Base-by-base conservation (phyloP, 37 sponge, comb jelly and placozoan species). In the Haliclona indistincta region DNA sequence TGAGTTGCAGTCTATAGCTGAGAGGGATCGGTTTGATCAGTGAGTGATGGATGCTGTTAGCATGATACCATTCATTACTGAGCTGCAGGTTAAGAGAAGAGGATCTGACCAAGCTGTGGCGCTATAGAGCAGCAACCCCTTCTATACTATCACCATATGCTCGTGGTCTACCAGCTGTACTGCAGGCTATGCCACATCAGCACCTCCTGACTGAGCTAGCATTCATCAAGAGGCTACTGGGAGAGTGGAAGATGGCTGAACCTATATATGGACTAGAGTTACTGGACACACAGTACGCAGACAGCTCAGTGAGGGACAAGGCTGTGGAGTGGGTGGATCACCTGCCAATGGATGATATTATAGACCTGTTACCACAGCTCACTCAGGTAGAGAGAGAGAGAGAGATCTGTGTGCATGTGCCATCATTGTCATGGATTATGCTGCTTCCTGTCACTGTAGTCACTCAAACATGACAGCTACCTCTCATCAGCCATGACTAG, bases 331-430 rank as follows among this genome's bases (percentile, higher is more conserved):
- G 79, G 80, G 53, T 89, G 11, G 37, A 67, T 2, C 26, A 38
- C 13, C 75, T 89, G 20, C 42, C 35, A 22, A 62, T 76, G 30
- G 91, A 90, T 70, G 81, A 90, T 56, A 47, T 90, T 25, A 74
- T 75, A 75, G 82, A 84, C 43, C 60, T 79, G 36, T 63, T 88
- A 35, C 89, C 89, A 43, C 91, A 90, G 55, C 66, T 90, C 38
- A 82, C 85, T 1, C 89, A 83, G 76, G 89, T 85, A 36, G n/a
- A 41, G 5, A 19, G 19, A 29, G 3, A 43, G 22, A 28, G 39
- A 66, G 74, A 33, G 45, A 47, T 54, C 42, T 56, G 58, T 56
- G 40, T 73, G 39, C 34, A 35, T 0, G 61, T 34, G 38, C 22
- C 5, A 38, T 6, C 22, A 67, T 67, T 20, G 10, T 45, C 35